Base-by-base conservation (phyloP, 2,797 vertebrate species). In the Gorsachius magnificus region DNA sequence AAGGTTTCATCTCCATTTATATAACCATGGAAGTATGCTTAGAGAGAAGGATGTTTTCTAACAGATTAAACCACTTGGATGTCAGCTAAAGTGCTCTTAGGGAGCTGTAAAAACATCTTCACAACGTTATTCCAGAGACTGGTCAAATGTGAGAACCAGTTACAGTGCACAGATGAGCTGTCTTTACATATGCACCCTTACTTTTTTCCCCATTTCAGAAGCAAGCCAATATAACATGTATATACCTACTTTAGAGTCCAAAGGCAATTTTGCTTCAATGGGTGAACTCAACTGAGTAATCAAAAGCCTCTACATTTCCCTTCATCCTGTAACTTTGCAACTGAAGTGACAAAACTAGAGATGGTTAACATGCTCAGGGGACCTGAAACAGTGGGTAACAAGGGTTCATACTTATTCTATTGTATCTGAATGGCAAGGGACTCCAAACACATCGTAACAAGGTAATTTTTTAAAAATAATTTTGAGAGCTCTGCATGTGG, bases 361-460 rank as follows among this genome's bases (percentile, higher is more conserved):
- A 33, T 79, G 79, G 26, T 89, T 89, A 48, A 92, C 78, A 80
- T 88, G 94, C 91, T 96, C 43, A 65, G 18, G 33, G 48, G 79
- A 63, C 28, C 21, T 4, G 4, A 64, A 76, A 41, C 21, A 57
- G 43, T 1, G 4, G n/a, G 3, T 7, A 54, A 63, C 14, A 72
- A 43, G 24, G 25, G 22, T 68, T 77, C 7, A 1, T 54, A 35
- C 45, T 89, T 28, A 50, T 56, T 50, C 57, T 28, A 5, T 11
- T 58, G 12, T 16, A 71, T 25, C 29, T 43, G 31, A 86, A 81
- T 2, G 4, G 38, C 35, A 86, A 14, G n/a, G 31, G 17, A 75
- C 21, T 48, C 63, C 63, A 45, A 74, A 63, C 26, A 51, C 12
- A 46, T 20, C 11, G 4, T 16, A 53, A 57, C 15, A 12, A 79